phyloP scores from a whole-genome alignment of 2,113 vertebrate genomes.

The Pseudorhombus dupliciocellatus region DNA sequence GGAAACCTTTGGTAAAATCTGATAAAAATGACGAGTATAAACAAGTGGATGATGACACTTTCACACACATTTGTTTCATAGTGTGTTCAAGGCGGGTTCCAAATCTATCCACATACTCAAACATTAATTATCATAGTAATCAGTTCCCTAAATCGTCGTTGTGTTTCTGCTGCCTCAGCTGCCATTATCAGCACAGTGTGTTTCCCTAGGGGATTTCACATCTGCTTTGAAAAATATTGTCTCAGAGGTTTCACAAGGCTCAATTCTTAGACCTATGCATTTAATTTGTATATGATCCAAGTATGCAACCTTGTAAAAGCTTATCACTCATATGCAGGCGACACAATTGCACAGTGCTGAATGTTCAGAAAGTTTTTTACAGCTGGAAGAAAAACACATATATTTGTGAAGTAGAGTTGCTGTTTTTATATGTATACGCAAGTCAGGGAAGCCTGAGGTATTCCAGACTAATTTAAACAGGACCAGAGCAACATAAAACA shows the following conservation, averaged over 20 bases:
- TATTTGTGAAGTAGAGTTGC: too few relatives aligned
- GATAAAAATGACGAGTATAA: not conserved
- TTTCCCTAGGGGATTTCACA: not conserved
- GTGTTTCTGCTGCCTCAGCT: not conserved
- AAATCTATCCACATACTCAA: not conserved
- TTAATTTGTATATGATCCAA: not conserved
- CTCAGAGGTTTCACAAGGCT: not conserved
- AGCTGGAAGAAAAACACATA: not conserved
- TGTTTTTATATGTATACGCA: too few relatives aligned
- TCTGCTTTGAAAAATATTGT: not conserved
- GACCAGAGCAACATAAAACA: not conserved
- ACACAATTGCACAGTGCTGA: not conserved
- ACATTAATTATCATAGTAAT: too few relatives aligned
- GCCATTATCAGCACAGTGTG: not conserved
- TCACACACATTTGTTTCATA: not conserved
- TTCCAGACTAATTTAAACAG: not conserved
- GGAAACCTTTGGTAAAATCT: not conserved
- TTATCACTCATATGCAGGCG: not conserved
- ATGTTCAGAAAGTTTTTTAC: not conserved
- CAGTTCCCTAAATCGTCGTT: too few relatives aligned
- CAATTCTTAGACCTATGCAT: conserved; percentile 1
- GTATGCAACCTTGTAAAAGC: not conserved
- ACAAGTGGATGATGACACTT: not conserved
- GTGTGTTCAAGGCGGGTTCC: not conserved
- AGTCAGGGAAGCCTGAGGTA: too few relatives aligned